Evolutionary conservation across 2,113 vertebrate genomes (phyloP).

Genomic region (Thermophis baileyi): DNA sequence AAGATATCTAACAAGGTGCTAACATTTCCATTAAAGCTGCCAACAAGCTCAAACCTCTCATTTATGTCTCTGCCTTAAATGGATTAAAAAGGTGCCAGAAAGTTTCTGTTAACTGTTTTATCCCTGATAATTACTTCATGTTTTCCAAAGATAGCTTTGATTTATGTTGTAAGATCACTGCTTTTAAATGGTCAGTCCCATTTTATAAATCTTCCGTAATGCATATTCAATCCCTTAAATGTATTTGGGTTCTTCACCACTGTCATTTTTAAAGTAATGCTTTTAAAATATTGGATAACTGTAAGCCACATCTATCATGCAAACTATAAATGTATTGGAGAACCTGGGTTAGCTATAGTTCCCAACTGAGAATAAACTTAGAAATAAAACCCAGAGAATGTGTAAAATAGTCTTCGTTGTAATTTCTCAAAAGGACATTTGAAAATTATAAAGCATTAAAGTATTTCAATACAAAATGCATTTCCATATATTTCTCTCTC

Average conservation of each 20-base stretch:
- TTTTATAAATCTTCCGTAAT: background rate
- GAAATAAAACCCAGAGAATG: background rate
- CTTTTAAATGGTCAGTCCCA: background rate
- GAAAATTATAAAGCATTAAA: background rate
- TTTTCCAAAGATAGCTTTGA: background rate
- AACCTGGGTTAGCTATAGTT: background rate
- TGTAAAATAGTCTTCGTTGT: background rate
- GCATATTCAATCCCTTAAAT: background rate
- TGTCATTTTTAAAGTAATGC: background rate
- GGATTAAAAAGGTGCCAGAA: conserved; percentile 17
- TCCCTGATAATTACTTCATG: background rate
- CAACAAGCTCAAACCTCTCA: conserved; percentile 20
- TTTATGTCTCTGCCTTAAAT: conserved; percentile 41
- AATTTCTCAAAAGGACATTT: background rate
- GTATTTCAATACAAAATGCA: background rate
- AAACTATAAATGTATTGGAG: background rate
- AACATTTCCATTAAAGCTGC: conserved; percentile 32
- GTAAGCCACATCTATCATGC: background rate
- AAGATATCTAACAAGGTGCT: conserved; percentile 53
- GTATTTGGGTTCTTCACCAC: background rate
- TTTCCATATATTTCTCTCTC: background rate
- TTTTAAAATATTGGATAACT: background rate
- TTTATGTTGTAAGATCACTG: background rate
- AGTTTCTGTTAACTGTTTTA: conserved; percentile 32
- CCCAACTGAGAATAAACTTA: background rate